A percentile compares a stretch with the other conserved stretches of the same genome.
Evolutionary conservation across 2,113 vertebrate genomes (phyloP).

Genomic region (rat (Rattus norvegicus)): GRCr8 NC_086022.1:59507001-59507500

Average conservation of each 20-base stretch:
- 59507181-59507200: constrained; percentile 6
- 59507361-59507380: neutral
- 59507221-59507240: neutral
- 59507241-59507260: constrained; percentile 75
- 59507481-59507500: neutral
- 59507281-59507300: constrained; percentile 96
- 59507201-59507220: constrained; percentile 1
- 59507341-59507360: neutral
- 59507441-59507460: neutral
- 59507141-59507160: neutral
- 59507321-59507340: constrained; percentile 92
- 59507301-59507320: constrained; percentile 90
- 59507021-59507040: neutral
- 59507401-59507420: neutral
- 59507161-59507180: neutral
- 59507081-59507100: neutral
- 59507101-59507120: neutral
- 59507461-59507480: constrained; percentile 17
- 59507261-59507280: constrained; percentile 96
- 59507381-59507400: neutral
- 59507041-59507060: neutral
- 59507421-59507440: neutral
- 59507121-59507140: neutral
- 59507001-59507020: neutral
- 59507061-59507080: neutral